Percentiles rank a stretch among this genome's conserved stretches.
phyloP scores from a whole-genome alignment of 2,888 invertebrate species.

The Chrysina gloriosa region DNA sequence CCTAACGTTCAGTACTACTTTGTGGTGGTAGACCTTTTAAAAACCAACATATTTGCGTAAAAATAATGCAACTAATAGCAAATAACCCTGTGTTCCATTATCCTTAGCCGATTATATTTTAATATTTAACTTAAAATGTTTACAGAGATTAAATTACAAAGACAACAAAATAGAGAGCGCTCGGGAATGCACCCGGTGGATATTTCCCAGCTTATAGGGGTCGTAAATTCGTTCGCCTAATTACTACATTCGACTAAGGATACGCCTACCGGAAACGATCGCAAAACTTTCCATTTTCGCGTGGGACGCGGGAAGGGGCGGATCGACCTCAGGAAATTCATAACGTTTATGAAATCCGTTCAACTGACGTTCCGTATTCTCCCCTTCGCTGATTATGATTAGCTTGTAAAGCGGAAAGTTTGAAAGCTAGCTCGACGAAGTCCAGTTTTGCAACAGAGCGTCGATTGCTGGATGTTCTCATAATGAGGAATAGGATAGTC shows the following conservation, averaged over 20 bases:
- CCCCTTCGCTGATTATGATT: background rate
- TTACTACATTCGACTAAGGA: too few species aligned
- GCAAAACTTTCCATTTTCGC: background rate
- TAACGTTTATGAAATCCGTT: background rate
- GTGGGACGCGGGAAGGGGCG: background rate
- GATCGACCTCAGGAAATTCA: background rate
- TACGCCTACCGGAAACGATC: background rate
- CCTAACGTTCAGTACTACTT: too few species aligned
- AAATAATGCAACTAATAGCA: too few species aligned
- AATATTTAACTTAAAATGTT: background rate
- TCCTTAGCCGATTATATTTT: background rate
- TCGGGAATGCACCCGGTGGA: background rate
- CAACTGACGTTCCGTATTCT: background rate
- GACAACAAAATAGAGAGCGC: background rate
- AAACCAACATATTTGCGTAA: too few species aligned
- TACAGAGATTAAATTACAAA: background rate
- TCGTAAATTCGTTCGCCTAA: background rate
- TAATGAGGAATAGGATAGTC: background rate
- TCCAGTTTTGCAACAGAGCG: background rate
- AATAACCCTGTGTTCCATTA: too few species aligned
- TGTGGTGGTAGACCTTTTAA: too few species aligned
- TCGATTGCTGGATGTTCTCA: background rate
- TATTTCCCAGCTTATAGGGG: background rate
- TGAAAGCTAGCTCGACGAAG: background rate
- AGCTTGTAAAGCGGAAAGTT: background rate